Evolutionary conservation across 30 jellyfish, hydroid and myxozoan genomes (phyloP), one percentile per base, ranked within the genome.

Genomic region (Turritopsis dohrnii): DNA sequence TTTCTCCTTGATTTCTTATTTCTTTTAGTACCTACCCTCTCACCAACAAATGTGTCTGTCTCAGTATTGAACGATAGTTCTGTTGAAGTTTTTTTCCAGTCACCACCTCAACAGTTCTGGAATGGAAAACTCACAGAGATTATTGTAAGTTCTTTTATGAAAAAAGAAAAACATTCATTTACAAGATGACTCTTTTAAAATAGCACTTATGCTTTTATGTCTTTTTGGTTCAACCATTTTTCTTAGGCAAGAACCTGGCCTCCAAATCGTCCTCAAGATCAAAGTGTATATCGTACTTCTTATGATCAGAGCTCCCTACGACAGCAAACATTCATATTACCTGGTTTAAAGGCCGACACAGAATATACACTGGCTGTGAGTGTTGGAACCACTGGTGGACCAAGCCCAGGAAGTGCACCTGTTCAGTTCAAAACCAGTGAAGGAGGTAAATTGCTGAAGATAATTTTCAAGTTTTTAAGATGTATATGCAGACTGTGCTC

Each of bases 311-410:
- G 96, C 1, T 84, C 96, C 71, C 66, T 91, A 3, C 73, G 82
- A 71, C 85, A 81, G 1, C 99, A 94, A 72, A 81, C 89, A 1
- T 94, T 94, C 71, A 28, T 85, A 8, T 71, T 94, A 72, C 85
- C 85, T 77, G 89, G 90, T 0, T 82, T 94, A 29, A 83, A 86
- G 29, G 88, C 99, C 26, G 72, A 80, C 72, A 86, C 90, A 18
- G 94, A 88, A 53, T 94, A 94, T 76, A 93, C 95, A 9, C 71
- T 94, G 80, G 83, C 96, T 23, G 99, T 94, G 3, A 88, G 96
- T 19, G 99, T 94, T 69, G 92, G 86, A 20, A 94, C 99, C 0
- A 87, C 96, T 16, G 95, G 97, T 21, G 99, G 99, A 0, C 88
- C 92, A 29, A 89, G 99, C 72, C 99, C 99, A 5, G 86, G 84